A percentile compares a stretch with the other conserved stretches of the same genome.
Conservation (phyloP, 2,797 vertebrate genomes). For the Coreius guichenoti region DNA sequence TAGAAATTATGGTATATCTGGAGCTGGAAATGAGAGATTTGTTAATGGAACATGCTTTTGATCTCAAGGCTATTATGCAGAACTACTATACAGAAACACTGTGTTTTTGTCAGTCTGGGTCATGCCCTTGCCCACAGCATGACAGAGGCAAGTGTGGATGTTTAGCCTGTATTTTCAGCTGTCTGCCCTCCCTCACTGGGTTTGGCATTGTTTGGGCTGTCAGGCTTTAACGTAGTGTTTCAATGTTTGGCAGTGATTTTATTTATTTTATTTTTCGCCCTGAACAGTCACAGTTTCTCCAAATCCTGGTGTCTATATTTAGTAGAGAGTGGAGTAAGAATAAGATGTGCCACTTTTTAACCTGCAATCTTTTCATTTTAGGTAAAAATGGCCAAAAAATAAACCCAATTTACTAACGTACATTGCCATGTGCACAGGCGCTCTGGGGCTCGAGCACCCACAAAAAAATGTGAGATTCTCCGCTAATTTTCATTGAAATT, state of each 20-base stretch:
- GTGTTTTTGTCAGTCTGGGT: neutral
- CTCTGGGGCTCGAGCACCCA: neutral
- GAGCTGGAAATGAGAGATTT: neutral
- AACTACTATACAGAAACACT: neutral
- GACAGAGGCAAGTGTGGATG: neutral
- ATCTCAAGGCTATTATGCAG: conserved; percentile 13
- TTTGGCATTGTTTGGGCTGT: neutral
- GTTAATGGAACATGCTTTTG: conserved; percentile 18
- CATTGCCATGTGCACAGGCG: neutral
- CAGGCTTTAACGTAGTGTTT: neutral
- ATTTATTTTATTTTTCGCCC: neutral
- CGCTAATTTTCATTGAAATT: neutral
- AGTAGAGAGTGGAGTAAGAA: neutral
- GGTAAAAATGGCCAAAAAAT: neutral
- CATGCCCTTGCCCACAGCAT: conserved; percentile 35
- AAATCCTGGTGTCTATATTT: neutral
- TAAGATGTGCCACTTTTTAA: neutral
- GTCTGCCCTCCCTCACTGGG: conserved; percentile 14
- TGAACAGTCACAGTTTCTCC: neutral
- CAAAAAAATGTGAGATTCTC: neutral
- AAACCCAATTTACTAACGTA: neutral
- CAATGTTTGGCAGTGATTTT: neutral
- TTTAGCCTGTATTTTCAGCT: conserved; percentile 18
- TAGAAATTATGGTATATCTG: conserved; percentile 1
- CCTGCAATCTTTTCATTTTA: neutral